Conservation (phyloP, 2,888 invertebrate species). For the Epinotia demarniana region DNA sequence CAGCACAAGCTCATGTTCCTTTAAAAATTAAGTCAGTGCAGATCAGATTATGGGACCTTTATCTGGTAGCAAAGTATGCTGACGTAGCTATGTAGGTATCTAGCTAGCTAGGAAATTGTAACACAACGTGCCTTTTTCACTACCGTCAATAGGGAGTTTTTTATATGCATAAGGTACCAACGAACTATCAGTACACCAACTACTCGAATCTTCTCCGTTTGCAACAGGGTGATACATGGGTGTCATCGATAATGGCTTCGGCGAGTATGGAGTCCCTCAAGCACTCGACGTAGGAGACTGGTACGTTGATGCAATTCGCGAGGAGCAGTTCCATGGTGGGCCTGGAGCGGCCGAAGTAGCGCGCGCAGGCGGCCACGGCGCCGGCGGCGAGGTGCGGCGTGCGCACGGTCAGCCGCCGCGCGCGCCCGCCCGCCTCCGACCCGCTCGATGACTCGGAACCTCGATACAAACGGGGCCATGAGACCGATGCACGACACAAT, state of each 20-base stretch:
- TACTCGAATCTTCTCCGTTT: slow-evolving; percentile 26
- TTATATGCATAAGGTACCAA: neutral
- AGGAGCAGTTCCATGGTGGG: slow-evolving; percentile 49
- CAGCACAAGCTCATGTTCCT: too few relatives aligned
- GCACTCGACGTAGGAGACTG: slow-evolving; percentile 54
- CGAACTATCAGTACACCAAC: neutral
- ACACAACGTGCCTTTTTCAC: too few relatives aligned
- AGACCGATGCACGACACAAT: neutral
- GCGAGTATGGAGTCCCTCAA: slow-evolving; percentile 55
- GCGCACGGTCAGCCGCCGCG: slow-evolving; percentile 47
- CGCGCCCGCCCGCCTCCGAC: slow-evolving; percentile 29
- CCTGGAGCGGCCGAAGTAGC: slow-evolving; percentile 41
- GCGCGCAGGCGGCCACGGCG: slow-evolving; percentile 55
- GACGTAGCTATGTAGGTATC: too few relatives aligned
- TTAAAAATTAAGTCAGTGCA: too few relatives aligned
- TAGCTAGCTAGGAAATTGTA: too few relatives aligned
- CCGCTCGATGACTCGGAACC: slow-evolving; percentile 34
- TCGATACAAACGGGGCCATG: neutral
- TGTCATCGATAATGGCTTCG: slow-evolving; percentile 31
- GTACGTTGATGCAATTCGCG: slow-evolving; percentile 51
- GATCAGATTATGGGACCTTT: too few relatives aligned
- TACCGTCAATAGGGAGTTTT: neutral
- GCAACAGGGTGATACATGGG: neutral
- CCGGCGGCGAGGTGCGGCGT: slow-evolving; percentile 64
- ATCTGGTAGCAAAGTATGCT: too few relatives aligned